phyloP scores from a whole-genome alignment of 2,888 invertebrate genomes.

The Hypomecis punctinalis region DNA sequence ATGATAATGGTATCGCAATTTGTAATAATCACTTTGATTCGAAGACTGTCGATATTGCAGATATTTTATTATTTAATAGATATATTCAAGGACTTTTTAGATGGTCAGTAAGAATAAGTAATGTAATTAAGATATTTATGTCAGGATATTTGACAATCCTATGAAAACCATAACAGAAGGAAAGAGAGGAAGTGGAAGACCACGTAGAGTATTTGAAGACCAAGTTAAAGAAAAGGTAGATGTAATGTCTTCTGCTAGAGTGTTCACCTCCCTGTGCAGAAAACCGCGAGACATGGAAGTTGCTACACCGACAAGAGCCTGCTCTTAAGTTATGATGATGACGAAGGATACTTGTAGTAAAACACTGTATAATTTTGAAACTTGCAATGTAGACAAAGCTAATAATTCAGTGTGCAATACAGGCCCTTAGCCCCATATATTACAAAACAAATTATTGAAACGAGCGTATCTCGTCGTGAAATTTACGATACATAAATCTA shows the following conservation, averaged over 20 bases:
- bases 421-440: constrained; percentile 36
- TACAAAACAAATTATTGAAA: constrained; percentile 38
- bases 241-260: no score
- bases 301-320: no score
- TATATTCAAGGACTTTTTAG: neutral
- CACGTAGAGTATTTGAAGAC: no score
- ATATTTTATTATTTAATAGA: neutral
- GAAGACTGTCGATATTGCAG: constrained; percentile 1
- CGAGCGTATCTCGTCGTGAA: constrained; percentile 31
- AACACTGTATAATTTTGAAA: neutral
- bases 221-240: no score
- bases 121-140: neutral
- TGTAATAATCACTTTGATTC: constrained; percentile 14
- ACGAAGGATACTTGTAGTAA: neutral
- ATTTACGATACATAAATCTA: constrained; percentile 58
- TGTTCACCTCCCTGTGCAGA: no score
- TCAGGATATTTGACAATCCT: no score
- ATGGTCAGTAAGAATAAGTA: neutral
- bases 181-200: no score
- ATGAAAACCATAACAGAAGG: no score
- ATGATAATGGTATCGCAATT: constrained; percentile 13
- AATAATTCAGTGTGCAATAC: constrained; percentile 15
- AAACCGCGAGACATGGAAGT: no score
- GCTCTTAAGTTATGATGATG: no score
- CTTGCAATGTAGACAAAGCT: constrained; percentile 6